Evolutionary conservation across 1,140 invertebrate species (phyloP), one percentile per base, ranked within the genome.

Genomic region (Pseudomyrmex pallidus): DNA sequence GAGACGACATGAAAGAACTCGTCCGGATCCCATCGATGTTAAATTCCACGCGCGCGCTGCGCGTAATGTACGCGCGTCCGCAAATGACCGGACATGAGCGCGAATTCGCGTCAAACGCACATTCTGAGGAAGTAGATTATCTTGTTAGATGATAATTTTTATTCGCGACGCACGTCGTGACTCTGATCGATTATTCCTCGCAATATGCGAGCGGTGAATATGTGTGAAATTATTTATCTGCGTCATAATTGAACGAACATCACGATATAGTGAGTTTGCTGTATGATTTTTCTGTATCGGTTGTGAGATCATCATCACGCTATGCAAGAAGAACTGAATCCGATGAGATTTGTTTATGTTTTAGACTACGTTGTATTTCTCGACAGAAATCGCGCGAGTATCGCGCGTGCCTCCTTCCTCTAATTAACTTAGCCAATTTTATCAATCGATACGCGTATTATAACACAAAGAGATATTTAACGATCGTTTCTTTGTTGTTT

Each of bases 211-310:
- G 35, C 35, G 35, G 35, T 35, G 35, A 35, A 25, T 12, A 13
- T 44, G 74, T 80, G 54, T 22, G 48, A 70, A 80, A n/a, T 8
- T 80, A 80, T 50, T 80, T 35, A 12, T 35, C 22, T 74, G 15
- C n/a, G 20, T 35, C 3, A 15, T 57, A 80, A 15, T 57, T 68
- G 25, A 70, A 72, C 12, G 9, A 17, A 77, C n/a, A 46, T 35
- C 64, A 2, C 8, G 66, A 12, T 76, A 12, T 76, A 8, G 35
- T 8, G 25, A 44, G 15, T 35, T 35, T 8, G 7, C 1, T 15
- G 54, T 22, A 70, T 44, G 2, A 48, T 9, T 70, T 35, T 13
- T 9, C 12, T 12, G 8, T 22, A 7, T 4, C n/a, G 0, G 20
- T 56, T 35, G 35, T 35, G 13, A 15, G 46, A 17, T 63, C 35